A percentile compares a stretch with the other conserved stretches of the same genome.
phyloP scores from a whole-genome alignment of 2,797 vertebrate genomes.

The Anniella stebbinsi region DNA sequence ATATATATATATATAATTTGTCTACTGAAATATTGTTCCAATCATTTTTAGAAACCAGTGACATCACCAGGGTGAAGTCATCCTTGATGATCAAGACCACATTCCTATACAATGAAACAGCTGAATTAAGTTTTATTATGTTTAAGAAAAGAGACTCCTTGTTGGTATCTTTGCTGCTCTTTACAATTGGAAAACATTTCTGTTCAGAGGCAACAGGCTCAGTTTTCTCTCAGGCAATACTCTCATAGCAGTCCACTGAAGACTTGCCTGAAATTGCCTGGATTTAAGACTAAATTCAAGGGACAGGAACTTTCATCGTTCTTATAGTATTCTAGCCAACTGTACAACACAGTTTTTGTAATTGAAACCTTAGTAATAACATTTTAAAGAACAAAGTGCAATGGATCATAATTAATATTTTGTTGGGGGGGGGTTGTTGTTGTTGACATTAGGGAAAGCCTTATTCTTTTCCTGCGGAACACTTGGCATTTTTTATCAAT shows the following conservation, averaged over 20 bases:
- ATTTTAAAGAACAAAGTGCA: background rate
- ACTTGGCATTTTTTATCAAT: constrained; percentile 90
- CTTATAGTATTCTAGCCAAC: background rate
- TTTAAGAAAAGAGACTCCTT: constrained; percentile 20
- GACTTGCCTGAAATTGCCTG: background rate
- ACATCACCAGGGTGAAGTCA: constrained; percentile 6
- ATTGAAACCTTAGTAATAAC: background rate
- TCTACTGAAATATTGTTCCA: background rate
- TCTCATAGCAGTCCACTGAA: background rate
- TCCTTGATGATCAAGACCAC: constrained; percentile 19
- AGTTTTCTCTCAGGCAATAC: constrained; percentile 6
- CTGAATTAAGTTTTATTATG: background rate
- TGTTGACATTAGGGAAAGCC: constrained; percentile 64
- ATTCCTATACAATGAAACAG: constrained; percentile 31
- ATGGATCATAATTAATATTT: background rate
- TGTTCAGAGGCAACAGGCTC: background rate
- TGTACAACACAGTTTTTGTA: constrained; percentile 6
- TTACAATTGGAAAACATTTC: constrained; percentile 13
- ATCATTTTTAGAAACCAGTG: constrained; percentile 23
- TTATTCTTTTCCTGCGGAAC: constrained; percentile 82
- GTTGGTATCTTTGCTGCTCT: constrained; percentile 16
- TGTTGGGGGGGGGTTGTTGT: constrained; percentile 67
- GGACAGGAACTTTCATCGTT: background rate
- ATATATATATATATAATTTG: background rate
- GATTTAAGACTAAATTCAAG: constrained; percentile 3